Evolutionary conservation across 1,140 invertebrate genomes (phyloP).

Genomic region (Cherax destructor): DNA sequence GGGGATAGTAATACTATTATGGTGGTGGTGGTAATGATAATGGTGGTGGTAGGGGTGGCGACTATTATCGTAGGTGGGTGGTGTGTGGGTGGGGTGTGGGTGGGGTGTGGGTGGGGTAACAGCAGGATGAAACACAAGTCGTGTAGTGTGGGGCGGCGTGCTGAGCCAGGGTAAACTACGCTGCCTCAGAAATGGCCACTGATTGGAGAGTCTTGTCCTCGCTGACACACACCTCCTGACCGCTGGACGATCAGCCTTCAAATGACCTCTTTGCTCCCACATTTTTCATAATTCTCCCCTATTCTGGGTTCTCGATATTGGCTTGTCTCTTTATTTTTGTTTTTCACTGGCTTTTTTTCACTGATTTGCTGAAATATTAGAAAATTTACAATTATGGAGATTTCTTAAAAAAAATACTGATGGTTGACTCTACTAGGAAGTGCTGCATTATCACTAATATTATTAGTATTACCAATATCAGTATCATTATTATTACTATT

Average conservation of each 20-base stretch:
- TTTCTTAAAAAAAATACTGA: too few relatives aligned
- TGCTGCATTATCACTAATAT: too few relatives aligned
- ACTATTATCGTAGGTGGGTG: constrained; percentile 14
- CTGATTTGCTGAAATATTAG: too few relatives aligned
- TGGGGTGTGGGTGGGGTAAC: constrained; percentile 24
- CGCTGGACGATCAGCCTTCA: constrained; percentile 38
- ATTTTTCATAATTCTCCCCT: constrained; percentile 16
- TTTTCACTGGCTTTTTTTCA: too few relatives aligned
- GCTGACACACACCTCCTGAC: constrained; percentile 47
- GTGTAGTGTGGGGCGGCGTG: constrained; percentile 28
- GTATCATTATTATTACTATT: too few relatives aligned
- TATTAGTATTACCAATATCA: too few relatives aligned
- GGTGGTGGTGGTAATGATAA: background rate
- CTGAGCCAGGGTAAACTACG: constrained; percentile 42
- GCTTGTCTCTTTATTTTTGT: too few relatives aligned
- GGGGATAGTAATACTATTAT: background rate
- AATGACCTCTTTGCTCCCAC: constrained; percentile 33
- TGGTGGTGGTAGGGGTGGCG: background rate
- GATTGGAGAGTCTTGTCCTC: constrained; percentile 65
- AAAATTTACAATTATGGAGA: too few relatives aligned
- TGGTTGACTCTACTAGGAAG: too few relatives aligned
- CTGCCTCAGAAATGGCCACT: constrained; percentile 50
- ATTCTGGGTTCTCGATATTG: too few relatives aligned
- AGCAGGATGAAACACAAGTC: constrained; percentile 59
- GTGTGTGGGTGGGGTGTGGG: background rate